phyloP scores from a whole-genome alignment of 2,797 vertebrate species.

The Oophaga sylvatica region DNA sequence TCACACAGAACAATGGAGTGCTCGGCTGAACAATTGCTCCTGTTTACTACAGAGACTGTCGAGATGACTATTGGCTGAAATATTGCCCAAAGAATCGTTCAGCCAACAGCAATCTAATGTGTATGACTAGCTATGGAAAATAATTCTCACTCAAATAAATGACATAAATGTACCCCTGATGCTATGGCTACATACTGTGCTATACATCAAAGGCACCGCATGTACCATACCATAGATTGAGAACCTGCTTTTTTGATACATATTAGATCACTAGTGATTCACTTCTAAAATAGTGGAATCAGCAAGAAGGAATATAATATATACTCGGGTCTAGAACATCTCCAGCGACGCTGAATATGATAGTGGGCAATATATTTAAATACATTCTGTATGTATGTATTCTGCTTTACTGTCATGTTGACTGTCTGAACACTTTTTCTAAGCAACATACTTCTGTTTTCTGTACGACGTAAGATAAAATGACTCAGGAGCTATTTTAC shows the following conservation, averaged over 20 bases:
- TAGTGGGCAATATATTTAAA: neutral
- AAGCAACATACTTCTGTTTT: neutral
- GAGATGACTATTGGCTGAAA: too few species aligned
- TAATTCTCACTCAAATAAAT: too few species aligned
- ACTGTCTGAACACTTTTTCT: neutral
- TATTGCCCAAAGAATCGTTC: too few species aligned
- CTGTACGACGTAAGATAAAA: neutral
- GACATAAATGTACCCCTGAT: too few species aligned
- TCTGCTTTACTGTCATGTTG: conserved; percentile 1
- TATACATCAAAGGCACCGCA: too few species aligned
- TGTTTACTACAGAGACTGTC: too few species aligned
- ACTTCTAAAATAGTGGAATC: neutral
- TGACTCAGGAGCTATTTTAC: neutral
- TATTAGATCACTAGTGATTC: neutral
- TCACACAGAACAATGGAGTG: too few species aligned
- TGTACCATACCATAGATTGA: neutral
- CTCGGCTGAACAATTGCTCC: too few species aligned
- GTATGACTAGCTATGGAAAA: too few species aligned
- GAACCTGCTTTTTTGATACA: neutral
- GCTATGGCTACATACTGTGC: too few species aligned
- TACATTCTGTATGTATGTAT: neutral
- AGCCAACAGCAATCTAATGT: too few species aligned
- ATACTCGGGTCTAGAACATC: neutral
- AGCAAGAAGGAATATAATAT: neutral
- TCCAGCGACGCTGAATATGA: neutral